Base-by-base conservation (phyloP, 1,140 invertebrate genomes). In the Idris sp. region DNA sequence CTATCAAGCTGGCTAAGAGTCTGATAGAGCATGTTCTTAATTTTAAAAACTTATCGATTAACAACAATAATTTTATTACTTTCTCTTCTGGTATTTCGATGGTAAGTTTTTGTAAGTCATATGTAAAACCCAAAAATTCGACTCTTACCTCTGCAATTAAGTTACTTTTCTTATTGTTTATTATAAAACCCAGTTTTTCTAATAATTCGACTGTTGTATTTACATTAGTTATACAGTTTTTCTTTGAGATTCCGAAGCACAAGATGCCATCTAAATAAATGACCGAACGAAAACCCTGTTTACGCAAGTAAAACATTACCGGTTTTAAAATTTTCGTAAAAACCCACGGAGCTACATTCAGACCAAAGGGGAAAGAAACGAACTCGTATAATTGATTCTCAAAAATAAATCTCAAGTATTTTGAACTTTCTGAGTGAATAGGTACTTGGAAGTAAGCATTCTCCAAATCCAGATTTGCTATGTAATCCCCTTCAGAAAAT, bases 251-350 rank as follows among this genome's bases (percentile, higher is more conserved):
- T 0, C 30, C 46, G 11, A 48, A 5, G n/a, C 30, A 48, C 7
- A 48, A 19, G 6, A 48, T 31, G 10, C 33, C 44, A 13, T 48
- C 44, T 2, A 48, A 19, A 19, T 48, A 48, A 10, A 48, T 48
- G 2, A 31, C 44, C 0, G 44, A 48, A 2, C 30, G 13, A 19
- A 18, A 48, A 6, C 44, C 26, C 19, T 48, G 15, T 10, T 48
- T 48, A 10, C 44, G 26, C n/a, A 48, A 19, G 33, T 28, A 7
- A 9, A 5, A n/a, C 15, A 41, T 22, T 2, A 41, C 38, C 4
- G 38, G 38, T 4, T 41, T 41, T 5, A 38, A 4, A 4, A 38
- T 6, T 38, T 38, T 38, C 15, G 13, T 38, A 16, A 38, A 38
- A 38, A 41, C 22, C 1, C 5, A 22, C 2, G 38, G 38, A 9